Conservation (phyloP, 2,888 invertebrate species). For the Clunio marinus region DNA sequence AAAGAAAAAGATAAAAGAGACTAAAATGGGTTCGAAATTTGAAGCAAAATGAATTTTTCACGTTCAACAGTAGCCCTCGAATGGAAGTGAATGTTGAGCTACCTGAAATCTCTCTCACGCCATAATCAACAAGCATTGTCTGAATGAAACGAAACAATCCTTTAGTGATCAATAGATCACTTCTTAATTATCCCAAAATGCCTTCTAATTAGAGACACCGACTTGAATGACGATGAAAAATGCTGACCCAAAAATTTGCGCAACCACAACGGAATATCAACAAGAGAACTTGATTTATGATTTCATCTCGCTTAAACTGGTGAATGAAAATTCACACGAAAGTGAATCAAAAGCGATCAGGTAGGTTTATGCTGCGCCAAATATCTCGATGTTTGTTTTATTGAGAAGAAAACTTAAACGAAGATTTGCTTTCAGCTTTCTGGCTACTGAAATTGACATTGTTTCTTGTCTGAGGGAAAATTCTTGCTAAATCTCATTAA, state of each 20-base stretch:
- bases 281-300: not conserved
- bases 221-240: not conserved
- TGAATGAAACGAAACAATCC: no score
- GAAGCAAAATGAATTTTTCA: no score
- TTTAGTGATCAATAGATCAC: conserved; percentile 31
- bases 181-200: conserved; percentile 34
- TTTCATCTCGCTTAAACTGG: not conserved
- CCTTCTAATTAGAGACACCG: conserved; percentile 28
- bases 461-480: no score
- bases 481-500: not conserved
- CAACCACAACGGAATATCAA: not conserved
- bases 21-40: no score
- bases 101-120: conserved; percentile 8
- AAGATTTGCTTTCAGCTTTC: no score
- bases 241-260: not conserved
- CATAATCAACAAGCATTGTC: not conserved
- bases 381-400: not conserved
- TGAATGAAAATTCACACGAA: conserved; percentile 24
- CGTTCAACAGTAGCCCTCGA: conserved; percentile 5
- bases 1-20: not conserved
- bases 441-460: conserved; percentile 16
- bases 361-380: conserved; percentile 9
- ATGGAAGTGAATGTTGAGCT: not conserved
- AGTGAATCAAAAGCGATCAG: not conserved
- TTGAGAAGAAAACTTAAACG: no score